Evolutionary conservation across 2,797 vertebrate genomes (phyloP).

Genomic region (Carduelis carduelis): DNA sequence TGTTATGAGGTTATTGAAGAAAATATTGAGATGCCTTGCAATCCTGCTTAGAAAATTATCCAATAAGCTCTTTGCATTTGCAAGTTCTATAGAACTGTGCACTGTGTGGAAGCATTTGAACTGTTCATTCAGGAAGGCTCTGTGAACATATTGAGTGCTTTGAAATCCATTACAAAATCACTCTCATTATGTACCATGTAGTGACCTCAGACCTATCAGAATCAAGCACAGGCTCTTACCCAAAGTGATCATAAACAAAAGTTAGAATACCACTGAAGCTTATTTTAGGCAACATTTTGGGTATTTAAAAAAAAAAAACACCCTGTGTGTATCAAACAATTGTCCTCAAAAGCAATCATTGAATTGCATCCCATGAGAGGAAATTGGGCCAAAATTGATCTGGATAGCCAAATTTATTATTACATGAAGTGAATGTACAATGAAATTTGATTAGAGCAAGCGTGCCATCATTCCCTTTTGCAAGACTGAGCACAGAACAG

Average conservation of each 20-base stretch:
- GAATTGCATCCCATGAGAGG: slow-evolving; percentile 59
- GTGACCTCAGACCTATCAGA: not conserved
- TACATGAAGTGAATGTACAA: slow-evolving; percentile 68
- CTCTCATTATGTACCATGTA: not conserved
- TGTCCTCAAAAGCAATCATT: slow-evolving; percentile 41
- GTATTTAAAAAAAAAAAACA: not conserved
- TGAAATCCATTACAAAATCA: not conserved
- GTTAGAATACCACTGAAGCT: not conserved
- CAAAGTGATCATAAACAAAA: slow-evolving; percentile 51
- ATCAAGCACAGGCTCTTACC: not conserved
- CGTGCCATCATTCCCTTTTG: slow-evolving; percentile 64
- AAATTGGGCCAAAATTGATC: slow-evolving; percentile 72
- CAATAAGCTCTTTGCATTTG: not conserved
- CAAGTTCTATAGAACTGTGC: not conserved
- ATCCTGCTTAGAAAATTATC: not conserved
- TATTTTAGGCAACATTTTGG: not conserved
- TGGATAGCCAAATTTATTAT: slow-evolving; percentile 71
- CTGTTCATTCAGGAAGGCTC: not conserved
- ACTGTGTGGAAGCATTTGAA: not conserved
- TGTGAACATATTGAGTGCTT: not conserved
- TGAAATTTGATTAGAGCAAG: slow-evolving; percentile 74
- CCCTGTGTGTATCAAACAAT: not conserved
- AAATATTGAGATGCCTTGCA: not conserved
- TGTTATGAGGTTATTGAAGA: not conserved
- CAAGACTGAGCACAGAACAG: slow-evolving; percentile 64